A percentile compares a stretch with the other conserved stretches of the same genome.
Evolutionary conservation across 2,888 invertebrate genomes (phyloP).

Genomic region (Stenotaenia linearis): DNA sequence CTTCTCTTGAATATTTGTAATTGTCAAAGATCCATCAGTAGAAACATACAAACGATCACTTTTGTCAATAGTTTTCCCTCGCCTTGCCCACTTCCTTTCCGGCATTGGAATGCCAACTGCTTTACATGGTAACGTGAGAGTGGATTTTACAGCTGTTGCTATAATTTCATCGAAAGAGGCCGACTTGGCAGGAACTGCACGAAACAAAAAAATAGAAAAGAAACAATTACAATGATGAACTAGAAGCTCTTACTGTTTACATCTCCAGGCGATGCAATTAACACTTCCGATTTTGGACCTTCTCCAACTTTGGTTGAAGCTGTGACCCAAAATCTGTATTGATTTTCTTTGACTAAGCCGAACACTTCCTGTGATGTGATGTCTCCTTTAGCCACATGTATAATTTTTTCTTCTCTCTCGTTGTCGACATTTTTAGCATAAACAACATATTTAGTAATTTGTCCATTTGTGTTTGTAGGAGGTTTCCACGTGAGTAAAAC

Average conservation of each 20-base stretch:
- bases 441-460: slow-evolving; percentile 17
- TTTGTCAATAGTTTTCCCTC: background rate
- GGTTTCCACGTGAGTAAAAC: slow-evolving; percentile 30
- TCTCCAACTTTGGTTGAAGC: slow-evolving; percentile 32
- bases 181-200: slow-evolving; percentile 81
- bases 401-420: background rate
- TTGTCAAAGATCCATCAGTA: slow-evolving; percentile 84
- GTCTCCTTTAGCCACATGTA: background rate
- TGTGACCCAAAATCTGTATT: slow-evolving; percentile 33
- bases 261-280: background rate
- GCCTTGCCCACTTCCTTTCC: background rate
- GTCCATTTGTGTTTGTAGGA: slow-evolving; percentile 21
- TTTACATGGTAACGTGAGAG: slow-evolving; percentile 81
- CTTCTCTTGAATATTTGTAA: slow-evolving; percentile 77
- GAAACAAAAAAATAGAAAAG: slow-evolving; percentile 34
- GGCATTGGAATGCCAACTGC: slow-evolving; percentile 63
- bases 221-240: too few species aligned
- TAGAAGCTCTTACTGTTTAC: slow-evolving; percentile 2
- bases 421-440: slow-evolving; percentile 2
- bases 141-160: slow-evolving; percentile 64
- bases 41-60: slow-evolving; percentile 73
- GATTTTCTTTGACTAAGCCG: background rate
- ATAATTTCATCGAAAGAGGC: slow-evolving; percentile 92
- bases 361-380: slow-evolving; percentile 24
- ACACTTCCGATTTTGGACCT: slow-evolving; percentile 13